A percentile compares a stretch with the other conserved stretches of the same genome.
Evolutionary conservation across 2,888 invertebrate species (phyloP).

Genomic region (Girardia tigrina): DNA sequence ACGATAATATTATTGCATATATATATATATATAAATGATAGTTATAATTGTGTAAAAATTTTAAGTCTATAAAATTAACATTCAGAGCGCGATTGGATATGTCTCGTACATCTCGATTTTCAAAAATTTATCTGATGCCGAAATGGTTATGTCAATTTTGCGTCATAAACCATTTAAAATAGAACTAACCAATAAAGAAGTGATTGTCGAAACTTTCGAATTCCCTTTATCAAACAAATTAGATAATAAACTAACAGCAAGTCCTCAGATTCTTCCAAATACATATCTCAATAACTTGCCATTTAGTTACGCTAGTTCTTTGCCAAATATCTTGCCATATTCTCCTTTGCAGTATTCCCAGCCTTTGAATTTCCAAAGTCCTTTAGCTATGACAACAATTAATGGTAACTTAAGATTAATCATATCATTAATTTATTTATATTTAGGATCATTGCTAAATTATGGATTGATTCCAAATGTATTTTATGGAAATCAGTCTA

Average conservation of each 20-base stretch:
- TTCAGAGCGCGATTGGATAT: not conserved
- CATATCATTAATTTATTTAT: no score
- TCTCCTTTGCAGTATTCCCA: not conserved
- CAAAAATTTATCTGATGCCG: not conserved
- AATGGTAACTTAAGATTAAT: not conserved
- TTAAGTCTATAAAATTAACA: no score
- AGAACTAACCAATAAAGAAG: not conserved
- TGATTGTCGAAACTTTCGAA: not conserved
- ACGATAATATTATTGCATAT: no score
- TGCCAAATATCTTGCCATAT: not conserved
- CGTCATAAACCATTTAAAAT: conserved; percentile 6
- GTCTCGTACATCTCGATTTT: not conserved
- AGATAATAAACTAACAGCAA: not conserved
- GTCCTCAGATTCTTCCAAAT: not conserved
- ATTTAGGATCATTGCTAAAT: not conserved
- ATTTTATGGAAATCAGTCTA: not conserved
- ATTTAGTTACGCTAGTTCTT: not conserved
- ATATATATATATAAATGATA: no score
- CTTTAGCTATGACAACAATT: not conserved
- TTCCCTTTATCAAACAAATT: not conserved
- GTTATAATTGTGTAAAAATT: no score
- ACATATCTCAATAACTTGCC: not conserved
- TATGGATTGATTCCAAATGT: not conserved
- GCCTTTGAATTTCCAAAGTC: not conserved
- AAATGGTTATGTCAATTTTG: not conserved